Evolutionary conservation across 2,113 vertebrate species (phyloP), one percentile per base, ranked within the genome.

Genomic region (Sorex araneus): DNA sequence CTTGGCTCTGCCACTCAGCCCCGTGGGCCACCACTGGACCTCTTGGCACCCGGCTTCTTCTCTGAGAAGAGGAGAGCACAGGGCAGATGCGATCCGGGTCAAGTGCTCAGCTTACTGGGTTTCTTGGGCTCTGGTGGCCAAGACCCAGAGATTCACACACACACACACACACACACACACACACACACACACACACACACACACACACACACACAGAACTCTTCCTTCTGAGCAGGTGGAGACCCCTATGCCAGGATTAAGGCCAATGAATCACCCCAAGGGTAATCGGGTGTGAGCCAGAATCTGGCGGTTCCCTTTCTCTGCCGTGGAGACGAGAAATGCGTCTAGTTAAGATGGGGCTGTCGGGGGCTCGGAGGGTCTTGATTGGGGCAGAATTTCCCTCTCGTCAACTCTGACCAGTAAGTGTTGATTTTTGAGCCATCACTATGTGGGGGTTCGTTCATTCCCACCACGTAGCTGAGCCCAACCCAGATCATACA

Each of bases 331-430:
- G 15, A 73, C 69, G 0, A 11, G 12, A 13, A 2, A 11, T 7
- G 27, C 12, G 32, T 30, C 67, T 4, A 32, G 60, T 50, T 45
- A 69, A 54, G 4, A 43, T 0, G 21, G 28, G 28, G 21, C 11
- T 64, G 28, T 21, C 36, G 12, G 16, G 67, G 28, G 69, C 3
- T 6, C 27, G 0, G 0, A 0, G 3, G 30, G 27, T 15, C 15
- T 60, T 50, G 64, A 75, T 13, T 0, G 2, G 34, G 69, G 16
- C 11, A 13, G n/a, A 84, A 50, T 8, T 43, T 16, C 60, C 6
- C 15, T 80, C 70, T 86, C 70, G 28, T 40, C 18, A 47, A 12
- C 30, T 18, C 0, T 25, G 11, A 57, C 23, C 57, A 87, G 34
- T 11, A 40, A 40, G 19, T 7, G 32, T 47, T 15, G 47, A 25